Percentiles rank a stretch among this genome's conserved stretches.
Evolutionary conservation across 2,113 vertebrate species (phyloP).

Genomic region (Melanocharis versteri): DNA sequence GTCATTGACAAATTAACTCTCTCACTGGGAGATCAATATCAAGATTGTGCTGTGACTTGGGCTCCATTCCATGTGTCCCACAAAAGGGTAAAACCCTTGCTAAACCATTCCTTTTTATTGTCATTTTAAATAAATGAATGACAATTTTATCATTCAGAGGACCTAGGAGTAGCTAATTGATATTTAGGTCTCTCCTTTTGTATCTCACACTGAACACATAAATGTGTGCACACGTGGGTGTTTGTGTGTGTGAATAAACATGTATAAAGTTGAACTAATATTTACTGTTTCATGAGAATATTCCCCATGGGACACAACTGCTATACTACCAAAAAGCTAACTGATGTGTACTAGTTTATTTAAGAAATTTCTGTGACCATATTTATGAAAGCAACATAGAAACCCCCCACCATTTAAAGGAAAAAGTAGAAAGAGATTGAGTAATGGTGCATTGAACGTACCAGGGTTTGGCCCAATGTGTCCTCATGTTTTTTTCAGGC

Average conservation of each 20-base stretch:
- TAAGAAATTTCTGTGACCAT: not conserved
- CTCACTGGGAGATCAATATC: slow-evolving; percentile 49
- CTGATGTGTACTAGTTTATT: not conserved
- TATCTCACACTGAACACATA: not conserved
- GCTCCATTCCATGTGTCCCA: slow-evolving; percentile 28
- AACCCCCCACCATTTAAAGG: not conserved
- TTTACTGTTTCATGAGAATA: not conserved
- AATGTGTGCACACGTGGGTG: not conserved
- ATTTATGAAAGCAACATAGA: not conserved
- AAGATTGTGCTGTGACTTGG: slow-evolving; percentile 40
- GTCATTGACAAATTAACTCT: slow-evolving; percentile 66
- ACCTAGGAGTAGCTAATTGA: not conserved
- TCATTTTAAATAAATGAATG: slow-evolving; percentile 41
- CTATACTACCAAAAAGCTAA: not conserved
- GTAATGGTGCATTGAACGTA: not conserved
- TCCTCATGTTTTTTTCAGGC: not conserved
- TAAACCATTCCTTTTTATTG: slow-evolving; percentile 35
- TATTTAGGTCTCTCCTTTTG: not conserved
- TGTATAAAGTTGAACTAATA: not conserved
- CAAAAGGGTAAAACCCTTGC: slow-evolving; percentile 21
- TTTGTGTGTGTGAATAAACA: not conserved
- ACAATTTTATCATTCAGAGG: slow-evolving; percentile 34
- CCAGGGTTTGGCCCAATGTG: not conserved
- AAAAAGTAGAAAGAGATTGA: not conserved
- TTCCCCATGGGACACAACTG: not conserved